Evolutionary conservation across 2,113 vertebrate species (phyloP).

Genomic region (Dicentrarchus labrax): DNA sequence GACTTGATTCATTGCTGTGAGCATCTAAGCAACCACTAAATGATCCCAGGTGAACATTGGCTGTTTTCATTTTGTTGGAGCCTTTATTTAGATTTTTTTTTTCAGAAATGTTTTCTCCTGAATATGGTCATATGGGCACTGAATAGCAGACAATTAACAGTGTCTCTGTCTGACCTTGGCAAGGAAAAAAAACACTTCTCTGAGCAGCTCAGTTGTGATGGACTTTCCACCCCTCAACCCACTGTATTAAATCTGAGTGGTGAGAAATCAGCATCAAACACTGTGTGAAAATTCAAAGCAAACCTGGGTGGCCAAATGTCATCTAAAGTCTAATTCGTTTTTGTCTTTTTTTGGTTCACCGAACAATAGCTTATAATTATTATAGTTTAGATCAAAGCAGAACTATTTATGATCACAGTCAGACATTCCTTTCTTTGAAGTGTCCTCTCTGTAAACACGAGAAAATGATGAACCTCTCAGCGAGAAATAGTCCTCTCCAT

Average conservation of each 20-base stretch:
- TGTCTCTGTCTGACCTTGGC: constrained; percentile 11
- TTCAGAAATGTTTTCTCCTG: constrained; percentile 11
- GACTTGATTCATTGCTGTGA: constrained; percentile 35
- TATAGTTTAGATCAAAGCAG: constrained; percentile 27
- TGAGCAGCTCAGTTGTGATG: background rate
- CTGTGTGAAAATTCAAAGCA: background rate
- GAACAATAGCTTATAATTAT: constrained; percentile 24
- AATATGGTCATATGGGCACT: constrained; percentile 3
- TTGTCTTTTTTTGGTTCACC: background rate
- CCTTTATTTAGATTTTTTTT: constrained; percentile 24
- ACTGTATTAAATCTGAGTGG: background rate
- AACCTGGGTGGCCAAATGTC: constrained; percentile 22
- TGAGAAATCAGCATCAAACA: background rate
- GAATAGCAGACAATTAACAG: constrained; percentile 41
- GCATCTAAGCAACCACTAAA: constrained; percentile 30
- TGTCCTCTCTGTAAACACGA: constrained; percentile 20
- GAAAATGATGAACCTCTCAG: constrained; percentile 14
- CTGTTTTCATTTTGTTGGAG: constrained; percentile 19
- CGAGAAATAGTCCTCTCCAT: constrained; percentile 8
- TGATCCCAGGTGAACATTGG: constrained; percentile 21
- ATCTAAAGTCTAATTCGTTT: background rate
- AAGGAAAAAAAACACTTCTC: background rate
- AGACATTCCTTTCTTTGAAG: constrained; percentile 33
- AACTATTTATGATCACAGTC: constrained; percentile 22
- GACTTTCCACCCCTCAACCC: background rate